Conservation (phyloP, 2,797 vertebrate genomes). For the Myotis findleyi region DNA sequence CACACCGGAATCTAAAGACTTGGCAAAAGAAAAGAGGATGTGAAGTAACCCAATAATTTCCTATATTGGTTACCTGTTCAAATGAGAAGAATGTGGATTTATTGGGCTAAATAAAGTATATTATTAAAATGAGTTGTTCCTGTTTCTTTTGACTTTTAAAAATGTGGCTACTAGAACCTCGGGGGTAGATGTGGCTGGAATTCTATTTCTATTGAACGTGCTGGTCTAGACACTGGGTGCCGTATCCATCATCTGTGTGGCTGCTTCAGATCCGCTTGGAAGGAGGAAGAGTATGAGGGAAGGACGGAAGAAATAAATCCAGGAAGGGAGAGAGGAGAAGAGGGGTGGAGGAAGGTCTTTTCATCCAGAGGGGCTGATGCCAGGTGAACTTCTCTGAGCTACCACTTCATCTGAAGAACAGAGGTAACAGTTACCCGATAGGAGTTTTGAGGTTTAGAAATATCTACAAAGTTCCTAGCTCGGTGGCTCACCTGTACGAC, state of each 20-base stretch:
- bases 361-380: accelerated
- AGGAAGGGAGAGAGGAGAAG: not conserved
- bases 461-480: no score
- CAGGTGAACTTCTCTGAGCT: not conserved
- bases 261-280: not conserved
- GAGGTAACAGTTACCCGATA: not conserved
- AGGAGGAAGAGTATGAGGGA: not conserved
- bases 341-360: not conserved
- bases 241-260: not conserved
- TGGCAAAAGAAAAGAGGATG: not conserved
- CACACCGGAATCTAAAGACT: not conserved
- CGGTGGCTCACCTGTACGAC: accelerated
- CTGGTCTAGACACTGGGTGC: not conserved
- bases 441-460: not conserved
- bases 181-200: not conserved
- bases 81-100: not conserved
- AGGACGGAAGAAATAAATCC: not conserved
- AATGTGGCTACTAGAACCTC: not conserved
- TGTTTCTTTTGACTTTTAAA: not conserved
- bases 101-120: not conserved
- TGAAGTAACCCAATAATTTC: not conserved
- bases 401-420: not conserved
- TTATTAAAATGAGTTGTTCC: not conserved
- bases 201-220: not conserved
- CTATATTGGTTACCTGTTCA: not conserved